These are phyloP conservation scores for Psittacula echo DNA, from an alignment of 2,797 vertebrate species.

Conservation along the genomic window DNA sequence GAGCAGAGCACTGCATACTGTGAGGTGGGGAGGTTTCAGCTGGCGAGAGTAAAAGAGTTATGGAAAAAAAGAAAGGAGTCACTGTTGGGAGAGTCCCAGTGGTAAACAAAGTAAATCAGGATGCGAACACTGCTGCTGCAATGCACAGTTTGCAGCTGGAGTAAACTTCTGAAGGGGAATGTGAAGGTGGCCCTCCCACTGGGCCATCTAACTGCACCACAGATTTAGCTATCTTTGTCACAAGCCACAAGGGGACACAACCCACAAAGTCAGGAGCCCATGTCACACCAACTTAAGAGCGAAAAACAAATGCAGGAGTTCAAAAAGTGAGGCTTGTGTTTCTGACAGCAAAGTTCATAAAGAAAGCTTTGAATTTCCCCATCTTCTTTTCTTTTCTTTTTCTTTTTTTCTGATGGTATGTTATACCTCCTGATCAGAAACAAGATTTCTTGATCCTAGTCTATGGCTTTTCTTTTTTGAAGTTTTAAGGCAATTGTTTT, in stretches of 20 bases:
- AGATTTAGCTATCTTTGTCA: background rate
- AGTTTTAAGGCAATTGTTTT: background rate
- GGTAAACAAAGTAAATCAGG: conserved; percentile 55
- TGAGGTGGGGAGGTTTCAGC: background rate
- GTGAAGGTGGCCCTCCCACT: conserved; percentile 57
- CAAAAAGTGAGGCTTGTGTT: conserved; percentile 43
- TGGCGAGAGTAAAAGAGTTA: background rate
- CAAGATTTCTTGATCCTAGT: background rate
- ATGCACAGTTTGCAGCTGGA: background rate
- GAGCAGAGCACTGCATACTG: background rate
- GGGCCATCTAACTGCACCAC: background rate
- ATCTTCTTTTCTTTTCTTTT: background rate
- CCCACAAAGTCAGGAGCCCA: conserved; percentile 12
- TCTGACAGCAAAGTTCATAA: conserved; percentile 21
- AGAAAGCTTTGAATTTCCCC: background rate
- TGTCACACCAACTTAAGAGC: conserved; percentile 11
- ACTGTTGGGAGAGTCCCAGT: conserved; percentile 33
- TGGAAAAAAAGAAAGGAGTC: conserved; percentile 8
- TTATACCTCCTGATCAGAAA: conserved; percentile 2
- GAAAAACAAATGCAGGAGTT: conserved; percentile 39
- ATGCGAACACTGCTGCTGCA: background rate
- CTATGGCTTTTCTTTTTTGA: background rate
- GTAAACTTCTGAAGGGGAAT: conserved; percentile 49
- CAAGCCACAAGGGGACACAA: conserved; percentile 29
- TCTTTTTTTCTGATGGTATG: background rate